Percentiles rank a stretch among this genome's conserved stretches.
These are phyloP conservation scores for Puntigrus tetrazona DNA, from an alignment of 2,113 vertebrate species.

Conservation along the genomic window DNA sequence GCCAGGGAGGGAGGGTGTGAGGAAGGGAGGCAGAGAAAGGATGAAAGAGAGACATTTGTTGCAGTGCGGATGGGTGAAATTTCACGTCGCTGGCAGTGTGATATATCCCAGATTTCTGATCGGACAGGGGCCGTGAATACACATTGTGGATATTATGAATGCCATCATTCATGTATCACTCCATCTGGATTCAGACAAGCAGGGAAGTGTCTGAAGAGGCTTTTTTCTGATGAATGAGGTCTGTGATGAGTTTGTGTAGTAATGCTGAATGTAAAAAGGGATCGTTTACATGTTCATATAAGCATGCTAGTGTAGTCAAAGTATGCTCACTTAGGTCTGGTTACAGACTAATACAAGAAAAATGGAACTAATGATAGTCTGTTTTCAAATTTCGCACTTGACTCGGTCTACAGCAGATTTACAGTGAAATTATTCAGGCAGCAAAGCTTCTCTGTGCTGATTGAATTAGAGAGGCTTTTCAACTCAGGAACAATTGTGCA, in stretches of 20 bases:
- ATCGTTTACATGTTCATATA: neutral
- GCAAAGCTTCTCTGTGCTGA: constrained; percentile 71
- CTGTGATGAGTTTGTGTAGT: constrained; percentile 32
- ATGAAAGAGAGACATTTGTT: constrained; percentile 53
- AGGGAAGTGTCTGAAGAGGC: constrained; percentile 34
- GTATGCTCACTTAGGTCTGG: neutral
- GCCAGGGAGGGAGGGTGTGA: constrained; percentile 39
- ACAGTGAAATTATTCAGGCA: constrained; percentile 66
- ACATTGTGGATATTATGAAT: constrained; percentile 54
- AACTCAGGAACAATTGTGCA: constrained; percentile 62
- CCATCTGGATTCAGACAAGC: constrained; percentile 47
- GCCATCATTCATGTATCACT: constrained; percentile 53
- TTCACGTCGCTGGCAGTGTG: constrained; percentile 53
- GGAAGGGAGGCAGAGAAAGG: constrained; percentile 31
- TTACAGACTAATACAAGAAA: neutral
- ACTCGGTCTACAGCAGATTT: constrained; percentile 68
- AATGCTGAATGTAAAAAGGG: neutral
- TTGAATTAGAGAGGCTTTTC: constrained; percentile 71
- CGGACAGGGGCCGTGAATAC: constrained; percentile 46
- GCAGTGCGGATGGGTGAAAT: constrained; percentile 59
- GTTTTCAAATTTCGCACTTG: constrained; percentile 48
- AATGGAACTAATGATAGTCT: neutral
- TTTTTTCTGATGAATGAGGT: constrained; percentile 48
- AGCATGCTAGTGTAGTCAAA: neutral
- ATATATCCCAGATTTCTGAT: constrained; percentile 58